Evolutionary conservation across 2,113 vertebrate species (phyloP).

Genomic region (western clawed frog (Xenopus tropicalis)): UCB_Xtro_10.0 CM004446.2:118245001-118245500

Average conservation of each 20-base stretch:
- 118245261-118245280: background rate
- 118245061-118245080: slow-evolving; percentile 18
- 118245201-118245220: background rate
- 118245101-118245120: slow-evolving; percentile 7
- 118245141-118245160: slow-evolving; percentile 2
- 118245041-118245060: background rate
- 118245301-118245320: too few relatives aligned
- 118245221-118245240: background rate
- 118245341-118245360: too few relatives aligned
- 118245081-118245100: slow-evolving; percentile 7
- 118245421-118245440: too few relatives aligned
- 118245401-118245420: too few relatives aligned
- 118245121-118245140: background rate
- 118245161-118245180: background rate
- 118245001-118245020: slow-evolving; percentile 16
- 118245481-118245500: too few relatives aligned
- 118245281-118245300: too few relatives aligned
- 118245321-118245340: too few relatives aligned
- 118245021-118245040: background rate
- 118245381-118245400: too few relatives aligned
- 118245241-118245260: background rate
- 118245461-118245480: too few relatives aligned
- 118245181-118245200: background rate
- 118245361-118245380: too few relatives aligned
- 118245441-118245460: too few relatives aligned